phyloP scores from a whole-genome alignment of 2,888 invertebrate genomes.

The Nebria salina region DNA sequence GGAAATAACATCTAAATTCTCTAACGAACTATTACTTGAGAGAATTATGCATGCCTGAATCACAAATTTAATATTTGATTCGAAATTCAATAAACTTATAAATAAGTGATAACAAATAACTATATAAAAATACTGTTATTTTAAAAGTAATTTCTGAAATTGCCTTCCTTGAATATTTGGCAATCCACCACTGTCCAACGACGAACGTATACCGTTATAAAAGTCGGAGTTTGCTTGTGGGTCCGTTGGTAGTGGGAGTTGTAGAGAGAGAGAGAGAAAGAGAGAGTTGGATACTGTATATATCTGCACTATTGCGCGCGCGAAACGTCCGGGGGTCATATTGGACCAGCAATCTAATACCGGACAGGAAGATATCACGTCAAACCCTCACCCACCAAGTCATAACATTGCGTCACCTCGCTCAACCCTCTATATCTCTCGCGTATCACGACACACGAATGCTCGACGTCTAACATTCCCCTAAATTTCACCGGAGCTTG shows the following conservation, averaged over 20 bases:
- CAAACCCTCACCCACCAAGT: slow-evolving; percentile 28
- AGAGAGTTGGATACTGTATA: slow-evolving; percentile 9
- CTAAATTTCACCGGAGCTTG: slow-evolving; percentile 24
- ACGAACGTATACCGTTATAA: background rate
- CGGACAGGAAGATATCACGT: slow-evolving; percentile 47
- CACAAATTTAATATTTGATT: too few relatives aligned
- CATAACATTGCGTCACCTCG: slow-evolving; percentile 17
- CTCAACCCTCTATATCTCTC: slow-evolving; percentile 1
- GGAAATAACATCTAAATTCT: too few relatives aligned
- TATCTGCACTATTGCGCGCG: slow-evolving; percentile 36
- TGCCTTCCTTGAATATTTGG: background rate
- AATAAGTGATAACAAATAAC: too few relatives aligned
- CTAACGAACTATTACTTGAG: too few relatives aligned
- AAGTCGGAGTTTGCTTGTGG: background rate
- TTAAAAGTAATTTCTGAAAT: too few relatives aligned
- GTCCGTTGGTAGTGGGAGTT: background rate
- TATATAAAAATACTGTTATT: background rate
- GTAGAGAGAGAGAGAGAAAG: background rate
- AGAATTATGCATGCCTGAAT: too few relatives aligned
- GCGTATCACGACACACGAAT: background rate
- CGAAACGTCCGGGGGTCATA: slow-evolving; percentile 49
- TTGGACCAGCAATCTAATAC: slow-evolving; percentile 52
- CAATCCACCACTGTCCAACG: background rate
- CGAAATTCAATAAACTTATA: too few relatives aligned
- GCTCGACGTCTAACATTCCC: slow-evolving; percentile 17